Percentiles rank a stretch among this genome's conserved stretches.
These are phyloP conservation scores for Paramormyrops hopkinsi DNA, from an alignment of 2,797 vertebrate genomes.

Conservation along the genomic window DNA sequence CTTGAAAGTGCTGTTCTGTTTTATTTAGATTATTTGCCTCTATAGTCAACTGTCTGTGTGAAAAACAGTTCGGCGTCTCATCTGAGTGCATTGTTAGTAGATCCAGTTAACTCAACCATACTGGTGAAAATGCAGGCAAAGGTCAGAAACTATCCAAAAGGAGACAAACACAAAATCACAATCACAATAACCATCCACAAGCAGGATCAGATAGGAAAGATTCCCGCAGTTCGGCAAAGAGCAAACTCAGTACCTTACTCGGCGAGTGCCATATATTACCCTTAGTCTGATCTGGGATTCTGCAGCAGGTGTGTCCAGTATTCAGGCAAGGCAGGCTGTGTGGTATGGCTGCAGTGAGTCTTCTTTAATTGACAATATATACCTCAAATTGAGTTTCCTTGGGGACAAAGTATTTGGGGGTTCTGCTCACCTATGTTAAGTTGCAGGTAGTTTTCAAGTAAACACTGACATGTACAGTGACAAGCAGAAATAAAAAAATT, in stretches of 20 bases:
- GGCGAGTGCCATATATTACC: neutral
- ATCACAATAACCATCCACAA: neutral
- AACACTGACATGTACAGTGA: neutral
- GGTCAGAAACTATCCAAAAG: neutral
- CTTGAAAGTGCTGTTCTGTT: neutral
- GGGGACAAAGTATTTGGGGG: too few relatives aligned
- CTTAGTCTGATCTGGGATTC: neutral
- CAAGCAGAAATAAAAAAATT: neutral
- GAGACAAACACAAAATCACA: neutral
- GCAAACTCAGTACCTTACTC: neutral
- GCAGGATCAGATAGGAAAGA: neutral
- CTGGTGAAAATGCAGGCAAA: neutral
- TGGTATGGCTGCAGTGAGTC: neutral
- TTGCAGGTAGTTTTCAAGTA: neutral
- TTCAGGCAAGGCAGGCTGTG: neutral
- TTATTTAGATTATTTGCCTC: neutral
- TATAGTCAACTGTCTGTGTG: neutral
- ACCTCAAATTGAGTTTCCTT: too few relatives aligned
- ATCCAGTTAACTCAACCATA: neutral
- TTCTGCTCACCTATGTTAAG: neutral
- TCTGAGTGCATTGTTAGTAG: neutral
- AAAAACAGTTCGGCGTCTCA: neutral
- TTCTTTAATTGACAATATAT: neutral
- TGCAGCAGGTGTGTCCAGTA: neutral
- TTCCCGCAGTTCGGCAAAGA: neutral